These are phyloP conservation scores for Coelogynopora nodosa DNA, from an alignment of 2,888 invertebrate genomes.

Conservation along the genomic window DNA sequence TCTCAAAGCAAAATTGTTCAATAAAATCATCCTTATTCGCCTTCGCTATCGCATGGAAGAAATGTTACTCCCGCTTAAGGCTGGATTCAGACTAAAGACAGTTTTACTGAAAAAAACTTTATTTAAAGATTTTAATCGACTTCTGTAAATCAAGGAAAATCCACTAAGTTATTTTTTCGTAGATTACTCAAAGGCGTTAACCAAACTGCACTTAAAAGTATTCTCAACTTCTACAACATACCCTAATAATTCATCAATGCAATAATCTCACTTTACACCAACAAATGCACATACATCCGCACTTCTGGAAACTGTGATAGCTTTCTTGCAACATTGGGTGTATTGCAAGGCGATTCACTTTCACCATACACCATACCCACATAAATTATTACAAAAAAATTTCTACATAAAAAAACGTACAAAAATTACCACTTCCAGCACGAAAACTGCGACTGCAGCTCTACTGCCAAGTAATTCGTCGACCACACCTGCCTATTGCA, in stretches of 20 bases:
- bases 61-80: background rate
- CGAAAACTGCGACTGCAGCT: no score
- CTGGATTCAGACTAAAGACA: background rate
- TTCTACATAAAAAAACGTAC: no score
- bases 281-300: background rate
- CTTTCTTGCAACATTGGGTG: background rate
- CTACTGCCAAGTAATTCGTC: no score
- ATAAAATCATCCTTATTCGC: background rate
- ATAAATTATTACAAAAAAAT: no score
- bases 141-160: slow-evolving; percentile 22
- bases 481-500: no score
- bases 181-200: background rate
- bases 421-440: no score
- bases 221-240: background rate
- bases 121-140: background rate
- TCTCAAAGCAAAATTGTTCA: slow-evolving; percentile 22
- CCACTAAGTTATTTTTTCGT: background rate
- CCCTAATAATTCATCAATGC: background rate
- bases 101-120: background rate
- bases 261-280: background rate
- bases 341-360: background rate
- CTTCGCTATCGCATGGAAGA: slow-evolving; percentile 8
- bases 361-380: no score
- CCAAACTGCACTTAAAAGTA: background rate
- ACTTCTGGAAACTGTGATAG: background rate